Conservation (phyloP, 1,140 invertebrate species). For the Diabrotica virgifera region DNA sequence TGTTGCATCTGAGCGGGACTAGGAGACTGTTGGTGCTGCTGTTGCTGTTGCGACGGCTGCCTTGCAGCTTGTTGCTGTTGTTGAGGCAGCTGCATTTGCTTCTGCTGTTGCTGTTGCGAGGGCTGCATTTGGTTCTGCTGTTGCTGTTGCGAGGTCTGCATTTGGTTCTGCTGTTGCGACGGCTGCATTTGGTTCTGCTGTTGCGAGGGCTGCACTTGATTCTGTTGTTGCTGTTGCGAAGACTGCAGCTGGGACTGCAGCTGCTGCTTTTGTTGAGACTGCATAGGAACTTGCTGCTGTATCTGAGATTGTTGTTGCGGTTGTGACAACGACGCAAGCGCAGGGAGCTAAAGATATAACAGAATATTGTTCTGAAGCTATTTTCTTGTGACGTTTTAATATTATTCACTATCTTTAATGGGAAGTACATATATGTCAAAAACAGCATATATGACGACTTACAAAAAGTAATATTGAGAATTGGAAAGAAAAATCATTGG, state of each 20-base stretch:
- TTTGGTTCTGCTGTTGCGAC: constrained; percentile 36
- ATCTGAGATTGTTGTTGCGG: too few species aligned
- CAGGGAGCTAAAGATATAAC: too few species aligned
- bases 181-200: constrained; percentile 22
- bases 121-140: constrained; percentile 33
- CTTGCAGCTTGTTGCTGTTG: neutral
- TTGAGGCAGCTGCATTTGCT: neutral
- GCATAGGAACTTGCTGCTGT: constrained; percentile 40
- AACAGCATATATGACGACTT: too few species aligned
- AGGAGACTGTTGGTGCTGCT: constrained; percentile 20
- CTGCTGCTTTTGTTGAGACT: constrained; percentile 27
- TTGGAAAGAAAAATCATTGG: too few species aligned
- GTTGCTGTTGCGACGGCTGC: neutral
- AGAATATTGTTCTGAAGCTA: too few species aligned
- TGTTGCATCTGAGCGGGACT: constrained; percentile 27
- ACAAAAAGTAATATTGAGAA: too few species aligned
- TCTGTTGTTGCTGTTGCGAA: constrained; percentile 14
- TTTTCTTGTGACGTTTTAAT: too few species aligned
- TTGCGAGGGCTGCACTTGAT: constrained; percentile 11
- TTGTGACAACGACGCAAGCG: too few species aligned
- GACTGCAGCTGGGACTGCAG: constrained; percentile 15
- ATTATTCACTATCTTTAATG: too few species aligned
- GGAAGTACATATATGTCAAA: too few species aligned
- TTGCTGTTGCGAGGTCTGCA: constrained; percentile 35
- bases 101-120: constrained; percentile 12